Conservation (phyloP, 1,140 invertebrate species). For the Leptoteleia sp. region DNA sequence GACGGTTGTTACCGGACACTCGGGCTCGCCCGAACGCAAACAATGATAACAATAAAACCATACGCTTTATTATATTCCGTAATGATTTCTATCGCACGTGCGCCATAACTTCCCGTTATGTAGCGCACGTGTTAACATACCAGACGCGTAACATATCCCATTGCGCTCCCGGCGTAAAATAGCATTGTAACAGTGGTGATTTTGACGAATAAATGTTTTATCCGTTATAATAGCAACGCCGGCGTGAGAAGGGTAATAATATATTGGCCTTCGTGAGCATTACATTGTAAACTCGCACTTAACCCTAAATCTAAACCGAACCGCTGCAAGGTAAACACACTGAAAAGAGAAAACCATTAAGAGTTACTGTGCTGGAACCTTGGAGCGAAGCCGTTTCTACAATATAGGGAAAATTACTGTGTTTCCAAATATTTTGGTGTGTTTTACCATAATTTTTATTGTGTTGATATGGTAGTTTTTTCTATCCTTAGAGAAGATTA, state of each 20-base stretch:
- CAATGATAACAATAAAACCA: conserved; percentile 59
- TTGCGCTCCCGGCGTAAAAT: conserved; percentile 55
- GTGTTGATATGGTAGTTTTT: too few relatives aligned
- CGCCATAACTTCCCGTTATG: conserved; percentile 62
- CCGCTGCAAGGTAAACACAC: conserved; percentile 39
- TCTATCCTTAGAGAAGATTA: too few relatives aligned
- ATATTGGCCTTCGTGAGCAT: conserved; percentile 32
- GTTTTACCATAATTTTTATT: too few relatives aligned
- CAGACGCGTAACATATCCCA: conserved; percentile 62
- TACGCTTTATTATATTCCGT: conserved; percentile 61
- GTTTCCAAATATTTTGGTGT: too few relatives aligned
- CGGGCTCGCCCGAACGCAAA: conserved; percentile 19
- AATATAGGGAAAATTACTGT: too few relatives aligned
- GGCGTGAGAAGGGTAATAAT: conserved; percentile 64
- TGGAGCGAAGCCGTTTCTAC: too few relatives aligned
- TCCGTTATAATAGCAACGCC: conserved; percentile 61
- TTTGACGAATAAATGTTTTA: conserved; percentile 66
- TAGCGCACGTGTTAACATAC: conserved; percentile 66
- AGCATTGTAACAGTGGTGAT: conserved; percentile 57
- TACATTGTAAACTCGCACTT: conserved; percentile 56
- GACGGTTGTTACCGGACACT: conserved; percentile 29
- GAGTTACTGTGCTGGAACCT: too few relatives aligned
- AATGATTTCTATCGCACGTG: conserved; percentile 65
- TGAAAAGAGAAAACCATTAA: too few relatives aligned
- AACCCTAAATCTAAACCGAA: conserved; percentile 41